Base-by-base conservation (phyloP, 2,797 vertebrate genomes). In the Adelosebastes latens region DNA sequence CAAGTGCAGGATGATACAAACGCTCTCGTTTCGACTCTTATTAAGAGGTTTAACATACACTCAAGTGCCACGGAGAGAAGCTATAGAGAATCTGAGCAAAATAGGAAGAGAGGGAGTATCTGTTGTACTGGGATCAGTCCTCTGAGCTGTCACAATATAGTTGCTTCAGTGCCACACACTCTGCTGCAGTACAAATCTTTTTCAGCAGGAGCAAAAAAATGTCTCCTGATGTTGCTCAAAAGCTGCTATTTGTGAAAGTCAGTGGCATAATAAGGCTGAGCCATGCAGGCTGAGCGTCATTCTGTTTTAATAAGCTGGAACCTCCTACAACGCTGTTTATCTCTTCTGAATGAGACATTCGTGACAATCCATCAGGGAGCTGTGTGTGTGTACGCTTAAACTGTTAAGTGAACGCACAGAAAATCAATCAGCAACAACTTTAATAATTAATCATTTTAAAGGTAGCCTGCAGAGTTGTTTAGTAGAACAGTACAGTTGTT, bases 121-220 rank as follows among this genome's bases (percentile, higher is more conserved):
- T 24, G 77, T 59, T 80, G 75, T 71, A 18, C 10, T 59, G 55
- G 52, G 63, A 83, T 81, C 77, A 62, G 55, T 75, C 72, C 18
- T 76, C 71, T 20, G 70, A 89, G 78, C 83, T 85, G 87, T 87
- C 82, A 84, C 81, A 73, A 80, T 62, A 74, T 56, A 73, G 81
- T 67, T 77, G 79, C 72, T 64, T 79, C 72, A 60, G 60, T 61
- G 63, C 53, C 70, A 69, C 70, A 69, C 72, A 78, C 29, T 69
- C 68, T 13, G 42, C 49, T 2, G 34, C 68, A 20, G 60, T 32
- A 74, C 49, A 72, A 74, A 61, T 78, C 65, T 70, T 61, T 67
- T 78, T 68, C 31, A 59, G 36, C 65, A 3, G 11, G 18, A 81
- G 29, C 59, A 16, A 42, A 71, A 71, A 61, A 82, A 77, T 12